Evolutionary conservation across 2,888 invertebrate genomes (phyloP), one percentile per base, ranked within the genome.

Genomic region (Melanostoma mellinum): DNA sequence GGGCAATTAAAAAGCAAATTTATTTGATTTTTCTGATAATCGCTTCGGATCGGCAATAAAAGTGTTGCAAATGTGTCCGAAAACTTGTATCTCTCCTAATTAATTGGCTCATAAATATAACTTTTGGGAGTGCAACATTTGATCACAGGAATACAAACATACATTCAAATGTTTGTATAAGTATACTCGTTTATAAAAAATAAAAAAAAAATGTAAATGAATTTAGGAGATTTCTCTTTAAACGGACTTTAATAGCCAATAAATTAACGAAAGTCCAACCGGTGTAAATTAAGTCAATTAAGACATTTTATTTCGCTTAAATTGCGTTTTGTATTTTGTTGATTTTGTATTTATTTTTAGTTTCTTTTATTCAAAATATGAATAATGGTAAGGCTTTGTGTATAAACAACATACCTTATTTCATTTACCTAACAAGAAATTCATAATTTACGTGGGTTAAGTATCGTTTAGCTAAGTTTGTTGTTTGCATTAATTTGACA

Each of bases 21-120:
- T 78, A 73, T 82, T 73, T 69, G 6, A 36, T 32, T 35, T 71
- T 73, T 73, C 35, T 55, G 53, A 65, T 67, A 75, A 79, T 84
- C 67, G 50, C 42, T 30, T 75, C 20, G 33, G 33, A 79, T 56
- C 60, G 55, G 50, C 48, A 74, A 84, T 72, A 73, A 79, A 75
- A 79, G 69, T 67, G 79, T 71, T 79, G 79, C 79, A 84, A 84
- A 84, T 38, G 84, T 84, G 84, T 79, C 84, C 44, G 58, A 79
- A 79, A 79, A 84, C 84, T 65, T 84, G 84, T 84, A 84, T 60
- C 55, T 10, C 44, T n/a, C 38, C 60, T 75, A 84, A 84, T 84
- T 84, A 84, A 84, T 84, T 84, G 84, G 60, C 50, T 42, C 74
- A 60, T 84, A 84, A 84, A 84, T 84, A 79, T 20, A 79, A 58